Evolutionary conservation across 2,888 invertebrate species (phyloP), one percentile per base, ranked within the genome.

Genomic region (Drosophila buzzatii): DNA sequence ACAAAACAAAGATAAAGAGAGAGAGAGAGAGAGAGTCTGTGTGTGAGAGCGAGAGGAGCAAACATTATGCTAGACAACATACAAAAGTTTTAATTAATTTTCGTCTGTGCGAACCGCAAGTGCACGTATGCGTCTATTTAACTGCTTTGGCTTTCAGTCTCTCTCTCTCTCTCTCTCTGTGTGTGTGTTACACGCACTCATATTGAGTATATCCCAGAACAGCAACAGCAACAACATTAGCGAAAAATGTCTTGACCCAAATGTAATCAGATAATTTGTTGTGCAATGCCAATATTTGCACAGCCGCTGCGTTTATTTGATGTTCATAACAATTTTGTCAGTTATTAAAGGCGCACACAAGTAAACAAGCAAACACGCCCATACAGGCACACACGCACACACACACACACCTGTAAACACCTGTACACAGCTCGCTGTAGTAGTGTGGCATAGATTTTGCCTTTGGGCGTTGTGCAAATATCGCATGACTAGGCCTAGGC

Each of bases 201-300:
- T 78, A 73, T 80, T 74, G 73, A 70, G 76, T 78, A 72, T 63
- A 58, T 74, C 70, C 51, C 37, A 39, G 51, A 70, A 81, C 45
- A 65, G 60, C 67, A 69, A 16, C 12, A 20, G 44, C 39, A 23
- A 14, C 14, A 20, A 9, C 31, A 39, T 14, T 12, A 23, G 3
- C 31, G 31, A 33, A 76, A 76, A 77, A 79, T 87, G 60, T 78
- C 79, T 82, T 89, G 86, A 86, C 89, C 89, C 83, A 82, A 76
- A 87, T 82, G 79, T 85, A 85, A 88, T 86, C 88, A 87, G 85
- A 75, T 81, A 85, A 89, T 89, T 81, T 87, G 85, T 73, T 81
- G 74, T 69, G 75, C 67, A 72, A 67, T 73, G 84, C 88, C 82
- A 89, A 85, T 85, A 85, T 87, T 85, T 73, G 62, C 67, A 66